Conservation (phyloP, 2,797 vertebrate species). For the Sternotherus odoratus region DNA sequence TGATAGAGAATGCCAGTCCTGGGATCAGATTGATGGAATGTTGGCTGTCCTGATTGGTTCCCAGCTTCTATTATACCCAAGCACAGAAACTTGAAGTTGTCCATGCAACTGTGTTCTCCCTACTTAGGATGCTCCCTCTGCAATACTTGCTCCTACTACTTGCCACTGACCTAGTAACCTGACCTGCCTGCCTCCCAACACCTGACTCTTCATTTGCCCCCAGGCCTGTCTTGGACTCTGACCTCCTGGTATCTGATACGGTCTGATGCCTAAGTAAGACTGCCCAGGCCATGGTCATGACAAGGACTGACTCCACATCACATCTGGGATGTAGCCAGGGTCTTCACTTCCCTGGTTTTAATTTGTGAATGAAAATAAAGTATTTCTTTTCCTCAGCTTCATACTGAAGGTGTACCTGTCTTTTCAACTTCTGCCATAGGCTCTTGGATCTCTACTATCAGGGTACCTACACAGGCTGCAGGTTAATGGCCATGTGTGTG, state of each 20-base stretch:
- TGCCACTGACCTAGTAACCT: background rate
- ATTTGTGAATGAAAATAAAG: background rate
- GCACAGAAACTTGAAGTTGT: background rate
- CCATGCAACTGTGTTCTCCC: background rate
- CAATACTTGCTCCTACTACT: background rate
- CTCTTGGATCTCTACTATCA: background rate
- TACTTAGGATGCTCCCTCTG: background rate
- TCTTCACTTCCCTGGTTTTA: background rate
- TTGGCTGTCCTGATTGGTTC: background rate
- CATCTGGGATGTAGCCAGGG: background rate
- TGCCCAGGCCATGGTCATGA: background rate
- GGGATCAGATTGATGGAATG: background rate
- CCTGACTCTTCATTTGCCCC: background rate
- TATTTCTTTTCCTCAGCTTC: background rate
- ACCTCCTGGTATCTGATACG: background rate
- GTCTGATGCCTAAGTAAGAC: background rate
- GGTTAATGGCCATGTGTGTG: background rate
- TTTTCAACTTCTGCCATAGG: background rate
- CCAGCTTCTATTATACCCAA: background rate
- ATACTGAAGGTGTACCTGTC: background rate
- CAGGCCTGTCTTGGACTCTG: background rate
- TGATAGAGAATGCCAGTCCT: background rate
- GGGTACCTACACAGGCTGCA: rapidly evolving
- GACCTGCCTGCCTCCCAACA: background rate
- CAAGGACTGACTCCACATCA: background rate